Percentiles rank a stretch among this genome's conserved stretches.
phyloP scores from a whole-genome alignment of 2,797 vertebrate species.

The Xyrichtys novacula region DNA sequence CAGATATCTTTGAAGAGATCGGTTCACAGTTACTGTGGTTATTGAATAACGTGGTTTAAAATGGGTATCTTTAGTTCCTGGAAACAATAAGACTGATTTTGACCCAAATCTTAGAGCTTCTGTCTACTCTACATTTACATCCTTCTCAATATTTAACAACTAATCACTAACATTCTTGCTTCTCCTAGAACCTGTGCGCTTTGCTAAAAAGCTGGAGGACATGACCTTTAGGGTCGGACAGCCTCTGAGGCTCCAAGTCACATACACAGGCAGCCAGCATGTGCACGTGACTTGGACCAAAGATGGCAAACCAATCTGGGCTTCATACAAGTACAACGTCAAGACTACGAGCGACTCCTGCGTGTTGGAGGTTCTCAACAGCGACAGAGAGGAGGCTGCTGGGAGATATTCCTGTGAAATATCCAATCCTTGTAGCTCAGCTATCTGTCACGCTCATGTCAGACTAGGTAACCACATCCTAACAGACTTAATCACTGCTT shows the following conservation, averaged over 20 bases:
- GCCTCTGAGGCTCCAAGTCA: slow-evolving; percentile 87
- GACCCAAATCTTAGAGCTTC: not conserved
- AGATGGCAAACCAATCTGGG: slow-evolving; percentile 83
- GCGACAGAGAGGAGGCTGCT: slow-evolving; percentile 85
- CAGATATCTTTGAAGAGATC: no score
- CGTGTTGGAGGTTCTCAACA: slow-evolving; percentile 83
- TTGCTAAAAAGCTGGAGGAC: slow-evolving; percentile 90
- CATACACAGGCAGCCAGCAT: slow-evolving; percentile 87
- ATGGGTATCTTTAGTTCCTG: not conserved
- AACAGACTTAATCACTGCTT: slow-evolving; percentile 13
- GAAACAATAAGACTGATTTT: slow-evolving; percentile 13
- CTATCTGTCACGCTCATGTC: slow-evolving; percentile 58
- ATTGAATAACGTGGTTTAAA: no score
- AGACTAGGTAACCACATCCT: slow-evolving; percentile 50
- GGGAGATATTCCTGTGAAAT: slow-evolving; percentile 91
- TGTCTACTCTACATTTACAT: not conserved
- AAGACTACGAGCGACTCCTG: slow-evolving; percentile 87
- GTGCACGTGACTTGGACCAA: slow-evolving; percentile 91
- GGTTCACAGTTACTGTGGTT: no score
- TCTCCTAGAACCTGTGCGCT: slow-evolving; percentile 78
- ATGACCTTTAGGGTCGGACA: slow-evolving; percentile 87
- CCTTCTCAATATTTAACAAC: not conserved
- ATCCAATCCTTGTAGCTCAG: slow-evolving; percentile 85
- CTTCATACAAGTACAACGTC: slow-evolving; percentile 88
- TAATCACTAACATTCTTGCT: slow-evolving; percentile 49